These are phyloP conservation scores for Crotalus viridis DNA, from an alignment of 2,113 vertebrate genomes.

Conservation along the genomic window DNA sequence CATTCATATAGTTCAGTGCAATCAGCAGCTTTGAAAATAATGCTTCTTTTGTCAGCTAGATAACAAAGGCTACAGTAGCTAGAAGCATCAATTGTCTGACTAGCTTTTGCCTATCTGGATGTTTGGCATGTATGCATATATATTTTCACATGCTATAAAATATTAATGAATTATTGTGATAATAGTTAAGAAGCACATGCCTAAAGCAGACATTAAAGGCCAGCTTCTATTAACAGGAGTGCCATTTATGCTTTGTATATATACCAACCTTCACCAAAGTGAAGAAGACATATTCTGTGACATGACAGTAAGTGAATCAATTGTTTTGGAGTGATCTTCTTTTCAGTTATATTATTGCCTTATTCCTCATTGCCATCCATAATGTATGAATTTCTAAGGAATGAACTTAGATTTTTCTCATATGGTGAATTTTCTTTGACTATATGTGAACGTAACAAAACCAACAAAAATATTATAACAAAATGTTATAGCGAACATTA, in stretches of 20 bases:
- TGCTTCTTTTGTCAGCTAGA: constrained; percentile 54
- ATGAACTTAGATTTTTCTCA: not conserved
- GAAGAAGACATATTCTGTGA: not conserved
- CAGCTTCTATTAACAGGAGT: constrained; percentile 29
- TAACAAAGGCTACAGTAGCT: constrained; percentile 50
- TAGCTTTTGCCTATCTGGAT: constrained; percentile 34
- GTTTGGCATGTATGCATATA: constrained; percentile 36
- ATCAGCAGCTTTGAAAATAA: constrained; percentile 59
- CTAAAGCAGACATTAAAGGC: constrained; percentile 25
- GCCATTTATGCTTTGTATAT: constrained; percentile 38
- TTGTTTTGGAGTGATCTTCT: not conserved
- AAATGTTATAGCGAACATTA: not conserved
- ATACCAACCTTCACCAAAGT: not conserved
- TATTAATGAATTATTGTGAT: constrained; percentile 56
- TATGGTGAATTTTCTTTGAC: not conserved
- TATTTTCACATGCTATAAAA: constrained; percentile 54
- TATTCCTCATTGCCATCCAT: not conserved
- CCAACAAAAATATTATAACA: not conserved
- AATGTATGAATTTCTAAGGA: not conserved
- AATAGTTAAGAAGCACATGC: constrained; percentile 40
- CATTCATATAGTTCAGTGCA: constrained; percentile 52
- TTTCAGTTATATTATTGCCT: not conserved
- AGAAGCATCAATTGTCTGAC: constrained; percentile 37
- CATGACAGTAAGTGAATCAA: not conserved
- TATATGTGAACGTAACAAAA: not conserved